phyloP scores from a whole-genome alignment of 1,140 invertebrate species.

The Polyergus mexicanus region DNA sequence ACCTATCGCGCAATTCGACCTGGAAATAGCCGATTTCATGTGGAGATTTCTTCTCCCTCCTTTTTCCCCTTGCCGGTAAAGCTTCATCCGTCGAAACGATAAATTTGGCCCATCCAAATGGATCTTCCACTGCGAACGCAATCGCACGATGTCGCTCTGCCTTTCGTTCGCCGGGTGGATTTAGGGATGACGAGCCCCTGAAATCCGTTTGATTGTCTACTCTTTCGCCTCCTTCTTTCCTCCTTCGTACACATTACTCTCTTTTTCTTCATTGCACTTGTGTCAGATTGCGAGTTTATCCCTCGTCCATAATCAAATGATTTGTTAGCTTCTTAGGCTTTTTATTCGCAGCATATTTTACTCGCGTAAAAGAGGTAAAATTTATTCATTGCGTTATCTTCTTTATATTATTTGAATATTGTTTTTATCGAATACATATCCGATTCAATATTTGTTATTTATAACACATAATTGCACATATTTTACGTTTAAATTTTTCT shows the following conservation, averaged over 20 bases:
- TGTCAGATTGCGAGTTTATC: conserved; percentile 52
- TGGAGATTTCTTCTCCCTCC: conserved; percentile 24
- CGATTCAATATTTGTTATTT: not conserved
- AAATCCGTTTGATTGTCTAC: conserved; percentile 53
- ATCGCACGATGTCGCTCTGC: conserved; percentile 44
- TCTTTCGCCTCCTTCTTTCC: not conserved
- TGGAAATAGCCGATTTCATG: conserved; percentile 47
- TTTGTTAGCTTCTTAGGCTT: conserved; percentile 36
- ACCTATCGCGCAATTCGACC: conserved; percentile 28
- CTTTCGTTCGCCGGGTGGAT: conserved; percentile 37
- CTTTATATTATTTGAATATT: not conserved
- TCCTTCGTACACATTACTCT: conserved; percentile 22
- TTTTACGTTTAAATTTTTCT: not conserved
- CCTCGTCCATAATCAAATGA: conserved; percentile 35
- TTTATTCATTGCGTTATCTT: not conserved
- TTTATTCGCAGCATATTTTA: not conserved
- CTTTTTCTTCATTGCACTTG: conserved; percentile 18
- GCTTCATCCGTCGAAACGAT: conserved; percentile 64
- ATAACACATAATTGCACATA: not conserved
- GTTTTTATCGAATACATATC: not conserved
- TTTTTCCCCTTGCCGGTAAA: conserved; percentile 26
- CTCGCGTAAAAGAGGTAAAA: not conserved
- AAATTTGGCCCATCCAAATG: conserved; percentile 66
- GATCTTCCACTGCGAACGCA: conserved; percentile 62
- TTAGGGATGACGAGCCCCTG: conserved; percentile 64